Evolutionary conservation across 2,888 invertebrate species (phyloP).

Genomic region (Acleris emargana): DNA sequence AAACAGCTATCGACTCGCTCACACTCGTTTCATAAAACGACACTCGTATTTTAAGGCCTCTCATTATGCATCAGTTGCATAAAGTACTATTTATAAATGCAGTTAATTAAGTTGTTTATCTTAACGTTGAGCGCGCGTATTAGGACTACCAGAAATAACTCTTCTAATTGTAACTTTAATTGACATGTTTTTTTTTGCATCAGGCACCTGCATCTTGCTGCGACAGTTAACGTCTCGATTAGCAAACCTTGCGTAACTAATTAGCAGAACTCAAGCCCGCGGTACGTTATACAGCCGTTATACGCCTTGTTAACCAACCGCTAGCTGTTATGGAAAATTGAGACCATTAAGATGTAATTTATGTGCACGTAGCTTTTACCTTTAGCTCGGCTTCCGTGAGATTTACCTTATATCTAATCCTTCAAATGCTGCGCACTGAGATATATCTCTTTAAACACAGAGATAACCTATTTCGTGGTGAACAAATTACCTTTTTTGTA

Average conservation of each 20-base stretch:
- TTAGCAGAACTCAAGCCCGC: conserved; percentile 24
- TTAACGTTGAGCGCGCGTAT: too few species aligned
- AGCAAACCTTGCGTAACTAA: conserved; percentile 27
- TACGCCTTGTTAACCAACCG: conserved; percentile 14
- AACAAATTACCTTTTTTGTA: too few species aligned
- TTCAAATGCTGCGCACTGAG: not conserved
- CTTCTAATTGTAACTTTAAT: not conserved
- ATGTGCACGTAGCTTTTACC: not conserved
- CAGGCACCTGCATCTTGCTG: not conserved
- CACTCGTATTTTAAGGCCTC: too few species aligned
- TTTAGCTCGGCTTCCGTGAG: not conserved
- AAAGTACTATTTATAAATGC: too few species aligned
- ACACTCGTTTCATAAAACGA: too few species aligned
- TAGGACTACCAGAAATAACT: not conserved
- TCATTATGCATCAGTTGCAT: too few species aligned
- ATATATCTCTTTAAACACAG: too few species aligned
- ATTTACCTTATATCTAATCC: not conserved
- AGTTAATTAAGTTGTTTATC: too few species aligned
- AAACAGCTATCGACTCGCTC: too few species aligned
- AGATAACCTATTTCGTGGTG: too few species aligned
- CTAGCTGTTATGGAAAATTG: conserved; percentile 1
- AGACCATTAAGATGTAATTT: conserved; percentile 14
- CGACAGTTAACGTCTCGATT: conserved; percentile 16
- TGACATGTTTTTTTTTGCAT: not conserved
- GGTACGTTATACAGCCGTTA: conserved; percentile 12